Base-by-base conservation (phyloP, 2,113 vertebrate species). In the Balaenoptera acutorostrata region DNA sequence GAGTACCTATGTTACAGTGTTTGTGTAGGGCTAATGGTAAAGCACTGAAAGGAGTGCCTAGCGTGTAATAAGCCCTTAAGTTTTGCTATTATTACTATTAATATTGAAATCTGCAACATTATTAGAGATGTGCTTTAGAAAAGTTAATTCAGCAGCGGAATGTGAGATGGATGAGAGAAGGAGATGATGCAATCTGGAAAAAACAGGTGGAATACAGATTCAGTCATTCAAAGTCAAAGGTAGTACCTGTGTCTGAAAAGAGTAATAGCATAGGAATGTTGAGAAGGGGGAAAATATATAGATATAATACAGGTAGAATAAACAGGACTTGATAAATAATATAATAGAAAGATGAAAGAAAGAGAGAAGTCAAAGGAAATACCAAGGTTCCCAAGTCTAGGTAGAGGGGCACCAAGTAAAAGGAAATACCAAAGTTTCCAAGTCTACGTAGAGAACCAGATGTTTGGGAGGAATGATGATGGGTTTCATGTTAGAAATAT, bases 401-500 rank as follows among this genome's bases (percentile, higher is more conserved):
- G 82, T 92, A 77, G 78, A 95, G 78, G 96, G 95, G 71, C 92
- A 97, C 33, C 49, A 81, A 71, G 52, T 52, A 52, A 52, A 52
- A 52, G 52, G 17, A 52, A 52, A 52, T 52, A 52, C 52, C 52
- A 52, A 52, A 36, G 27, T 41, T 87, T 39, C 4, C 74, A 87
- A 57, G 55, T 57, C 20, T 57, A 57, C 20, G 36, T 90, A 61
- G 69, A 94, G 69, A 96, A 96, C 72, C 94, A 98, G 78, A 90
- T 95, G 83, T 97, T 49, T 90, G 63, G 63, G 64, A 85, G 27
- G 59, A 94, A 93, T 80, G 57, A 95, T 59, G 46, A 95, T 69
- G 75, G 74, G 36, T 96, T 97, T 90, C 63, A 92, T 84, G 96
- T 95, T 64, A 92, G 95, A 97, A 97, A 88, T 84, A 87, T 6